Evolutionary conservation across 2,888 invertebrate species (phyloP), one percentile per base, ranked within the genome.

Genomic region (Troides helena): DNA sequence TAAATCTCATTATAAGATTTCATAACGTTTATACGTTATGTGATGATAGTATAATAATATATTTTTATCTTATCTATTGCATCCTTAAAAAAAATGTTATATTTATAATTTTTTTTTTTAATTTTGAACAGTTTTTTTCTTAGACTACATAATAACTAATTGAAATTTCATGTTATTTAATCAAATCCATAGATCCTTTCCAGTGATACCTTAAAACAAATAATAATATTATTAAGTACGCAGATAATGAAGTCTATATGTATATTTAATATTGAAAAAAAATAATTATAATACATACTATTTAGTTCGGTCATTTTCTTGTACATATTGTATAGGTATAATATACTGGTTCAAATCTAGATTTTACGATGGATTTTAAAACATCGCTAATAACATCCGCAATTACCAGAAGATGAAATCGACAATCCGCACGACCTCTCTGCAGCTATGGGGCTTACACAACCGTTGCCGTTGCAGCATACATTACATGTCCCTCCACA

Each of bases 401-500:
- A 66, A 56, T 43, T n/a, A 25, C 58, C 46, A 17, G 62, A 58
- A 59, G 46, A 65, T 46, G 62, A 46, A 57, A 2, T 57, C n/a
- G 25, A 71, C 71, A 14, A 18, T 36, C 56, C 61, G 36, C 10
- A 14, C 8, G 23, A 71, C 73, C 10, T 25, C 30, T 39, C 59
- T 36, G 53, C 36, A n/a, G 21, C 61, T 23, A 50, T n/a, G 7
- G 61, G 14, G 12, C 36, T 21, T 25, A 75, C 62, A 12, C 77
- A 62, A 12, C 74, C 70, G 8, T 74, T 73, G 7, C 75, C 71
- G 0, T 74, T 67, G 36, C 75, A 72, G 1, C 75, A 30, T 30
- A 30, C 30, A 30, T 30, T 30, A 30, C 30, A 30, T 30, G 30
- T 71, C 17, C 73, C 71, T 17, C 73, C 70, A 1, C 72, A 67